Evolutionary conservation across 2,888 invertebrate genomes (phyloP), one percentile per base, ranked within the genome.

Genomic region (Drosophila conformis): DNA sequence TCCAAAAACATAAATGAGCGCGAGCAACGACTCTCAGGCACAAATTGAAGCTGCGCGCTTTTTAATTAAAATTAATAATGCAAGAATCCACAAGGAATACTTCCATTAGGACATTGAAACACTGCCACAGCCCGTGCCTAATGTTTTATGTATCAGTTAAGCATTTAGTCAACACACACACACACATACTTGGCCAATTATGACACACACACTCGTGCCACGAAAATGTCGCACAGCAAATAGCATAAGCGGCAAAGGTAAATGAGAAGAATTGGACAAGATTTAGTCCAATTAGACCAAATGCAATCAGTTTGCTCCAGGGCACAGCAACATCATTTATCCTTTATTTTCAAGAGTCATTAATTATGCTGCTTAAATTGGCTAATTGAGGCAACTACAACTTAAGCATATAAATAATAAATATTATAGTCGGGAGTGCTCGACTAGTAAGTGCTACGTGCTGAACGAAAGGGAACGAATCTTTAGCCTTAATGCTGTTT

Each of bases 51-150:
- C 51, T 65, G 48, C 58, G 52, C 56, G 70, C 80, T 71, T 74
- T 77, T 77, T 74, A 80, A 80, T 80, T 80, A 80, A 80, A 80
- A 80, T 80, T 67, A 80, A 77, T 80, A 69, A 77, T 69, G 62
- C 63, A 79, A 69, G 63, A 53, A 70, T 63, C 65, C 68, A 73
- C 38, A 59, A 60, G 42, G 46, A 46, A 46, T 8, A 8, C 8
- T 1, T 4, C 4, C 46, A 46, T 46, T 46, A 15, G 2, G 46
- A 15, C 0, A 25, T 27, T 46, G 4, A 46, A 25, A 8, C 4
- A 46, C 15, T 8, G 4, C 27, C 25, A 4, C 15, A 46, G 4
- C 31, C 11, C 29, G 48, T 62, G 51, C 46, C 54, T 40, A 18
- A 36, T 60, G 52, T 53, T 21, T 59, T 21, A 46, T 54, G 54